These are phyloP conservation scores for Anhinga rufa DNA, from an alignment of 2,113 vertebrate genomes.

Conservation along the genomic window DNA sequence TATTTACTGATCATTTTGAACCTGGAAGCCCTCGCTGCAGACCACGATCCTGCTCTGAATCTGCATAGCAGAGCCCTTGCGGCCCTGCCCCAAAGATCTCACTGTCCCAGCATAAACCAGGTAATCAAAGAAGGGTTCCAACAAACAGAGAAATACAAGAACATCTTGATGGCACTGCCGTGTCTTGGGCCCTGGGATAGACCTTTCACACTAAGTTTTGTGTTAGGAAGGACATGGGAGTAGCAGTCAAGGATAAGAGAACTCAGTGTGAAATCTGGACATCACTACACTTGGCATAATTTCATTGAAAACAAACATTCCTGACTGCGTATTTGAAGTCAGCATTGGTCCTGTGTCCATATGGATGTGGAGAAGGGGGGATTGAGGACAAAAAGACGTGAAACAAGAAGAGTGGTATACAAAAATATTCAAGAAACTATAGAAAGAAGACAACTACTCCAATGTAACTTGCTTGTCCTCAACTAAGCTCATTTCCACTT, in stretches of 20 bases:
- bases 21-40: rapidly evolving
- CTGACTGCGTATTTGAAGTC: neutral
- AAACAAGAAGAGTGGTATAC: neutral
- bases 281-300: neutral
- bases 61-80: neutral
- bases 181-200: neutral
- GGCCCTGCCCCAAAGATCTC: neutral
- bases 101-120: neutral
- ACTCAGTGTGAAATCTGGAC: neutral
- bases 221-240: neutral
- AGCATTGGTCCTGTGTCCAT: neutral
- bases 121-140: neutral
- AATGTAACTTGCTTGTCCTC: neutral
- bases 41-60: neutral
- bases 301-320: neutral
- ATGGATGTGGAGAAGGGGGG: rapidly evolving
- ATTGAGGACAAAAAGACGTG: neutral
- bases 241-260: neutral
- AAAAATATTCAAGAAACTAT: neutral
- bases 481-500: neutral
- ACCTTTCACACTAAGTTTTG: neutral
- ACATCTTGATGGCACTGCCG: neutral
- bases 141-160: neutral
- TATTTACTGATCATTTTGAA: neutral
- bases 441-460: neutral